Conservation (phyloP, 37 sponge, comb jelly and placozoan genomes). For the Oscarella lobularis region DNA sequence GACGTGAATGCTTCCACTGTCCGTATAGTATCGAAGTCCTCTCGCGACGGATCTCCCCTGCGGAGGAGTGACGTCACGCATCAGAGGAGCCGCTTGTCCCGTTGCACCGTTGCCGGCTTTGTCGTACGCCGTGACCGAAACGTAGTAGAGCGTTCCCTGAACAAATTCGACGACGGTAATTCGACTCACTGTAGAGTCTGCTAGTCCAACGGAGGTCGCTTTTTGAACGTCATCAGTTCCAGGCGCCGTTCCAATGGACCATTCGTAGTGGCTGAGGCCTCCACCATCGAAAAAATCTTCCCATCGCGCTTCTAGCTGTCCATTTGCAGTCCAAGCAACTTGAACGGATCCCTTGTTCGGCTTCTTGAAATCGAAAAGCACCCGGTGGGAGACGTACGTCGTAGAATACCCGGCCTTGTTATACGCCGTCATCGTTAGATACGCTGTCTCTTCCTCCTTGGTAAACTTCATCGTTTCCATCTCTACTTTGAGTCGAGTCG, state of each 20-base stretch:
- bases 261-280: not conserved
- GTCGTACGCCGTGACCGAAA: not conserved
- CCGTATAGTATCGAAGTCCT: not conserved
- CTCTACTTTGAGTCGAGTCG: not conserved
- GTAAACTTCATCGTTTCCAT: conserved; percentile 3
- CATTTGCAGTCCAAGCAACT: not conserved
- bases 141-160: not conserved
- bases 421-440: not conserved
- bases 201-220: not conserved
- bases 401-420: not conserved
- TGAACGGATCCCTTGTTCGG: not conserved
- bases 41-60: not conserved
- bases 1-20: not conserved
- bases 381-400: not conserved
- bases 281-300: not conserved
- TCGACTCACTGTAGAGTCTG: not conserved
- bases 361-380: not conserved
- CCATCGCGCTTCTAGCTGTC: not conserved
- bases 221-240: not conserved
- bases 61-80: not conserved
- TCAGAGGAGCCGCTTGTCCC: not conserved
- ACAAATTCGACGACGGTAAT: not conserved
- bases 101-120: not conserved
- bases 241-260: not conserved
- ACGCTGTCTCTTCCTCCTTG: not conserved